Percentiles rank a stretch among this genome's conserved stretches.
phyloP scores from a whole-genome alignment of 2,113 vertebrate genomes.

The Oryzias woworae region DNA sequence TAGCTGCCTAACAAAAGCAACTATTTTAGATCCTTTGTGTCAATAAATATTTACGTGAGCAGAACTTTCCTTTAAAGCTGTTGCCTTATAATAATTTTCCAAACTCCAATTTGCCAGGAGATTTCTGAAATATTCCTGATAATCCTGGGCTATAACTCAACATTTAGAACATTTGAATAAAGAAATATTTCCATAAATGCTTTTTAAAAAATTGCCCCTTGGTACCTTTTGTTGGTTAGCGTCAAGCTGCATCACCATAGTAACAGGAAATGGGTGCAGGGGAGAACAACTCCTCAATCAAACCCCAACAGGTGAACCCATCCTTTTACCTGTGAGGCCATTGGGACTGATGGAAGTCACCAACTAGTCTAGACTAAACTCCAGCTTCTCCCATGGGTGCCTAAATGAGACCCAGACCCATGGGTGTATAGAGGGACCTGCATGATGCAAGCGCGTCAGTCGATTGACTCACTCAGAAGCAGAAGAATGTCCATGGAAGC shows the following conservation, averaged over 20 bases:
- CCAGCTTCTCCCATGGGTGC: slow-evolving; percentile 35
- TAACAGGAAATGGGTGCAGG: slow-evolving; percentile 70
- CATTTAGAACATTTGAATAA: not conserved
- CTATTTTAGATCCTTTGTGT: not conserved
- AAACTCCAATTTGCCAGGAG: too few species aligned
- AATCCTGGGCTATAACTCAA: too few species aligned
- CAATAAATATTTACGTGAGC: not conserved
- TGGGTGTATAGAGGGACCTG: slow-evolving; percentile 56
- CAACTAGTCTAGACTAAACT: slow-evolving; percentile 72
- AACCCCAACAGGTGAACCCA: slow-evolving; percentile 18
- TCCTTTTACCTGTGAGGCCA: slow-evolving; percentile 34
- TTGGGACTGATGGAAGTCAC: slow-evolving; percentile 52
- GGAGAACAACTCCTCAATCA: slow-evolving; percentile 31
- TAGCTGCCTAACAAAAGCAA: not conserved
- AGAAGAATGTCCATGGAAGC: slow-evolving; percentile 38
- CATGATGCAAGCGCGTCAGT: slow-evolving; percentile 70
- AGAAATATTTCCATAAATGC: not conserved
- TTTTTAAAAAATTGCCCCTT: slow-evolving; percentile 32
- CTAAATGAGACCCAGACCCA: slow-evolving; percentile 61
- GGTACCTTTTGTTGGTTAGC: slow-evolving; percentile 51
- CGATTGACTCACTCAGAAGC: slow-evolving; percentile 51
- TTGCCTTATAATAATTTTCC: too few species aligned
- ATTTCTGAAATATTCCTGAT: too few species aligned
- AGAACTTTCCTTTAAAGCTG: too few species aligned
- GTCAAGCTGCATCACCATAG: slow-evolving; percentile 67